Evolutionary conservation across 2,797 vertebrate species (phyloP), one percentile per base, ranked within the genome.

Genomic region (Amazona finschi): DNA sequence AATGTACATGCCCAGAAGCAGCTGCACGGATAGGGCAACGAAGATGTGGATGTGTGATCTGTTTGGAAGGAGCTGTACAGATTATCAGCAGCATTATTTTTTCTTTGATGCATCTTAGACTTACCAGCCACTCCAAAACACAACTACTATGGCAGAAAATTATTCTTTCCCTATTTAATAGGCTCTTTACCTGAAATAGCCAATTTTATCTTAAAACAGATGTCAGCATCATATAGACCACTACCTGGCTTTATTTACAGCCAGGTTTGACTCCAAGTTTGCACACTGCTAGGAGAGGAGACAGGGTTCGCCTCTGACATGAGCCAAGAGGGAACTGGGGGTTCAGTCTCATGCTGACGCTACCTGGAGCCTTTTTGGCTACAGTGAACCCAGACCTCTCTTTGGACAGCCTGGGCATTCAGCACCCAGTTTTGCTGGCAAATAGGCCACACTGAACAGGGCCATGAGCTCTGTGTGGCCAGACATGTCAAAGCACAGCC

Each of bases 41-140:
- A 43, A 74, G 43, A 69, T 90, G 77, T 0, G 4, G 66, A 12
- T 2, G 2, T 7, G 36, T 53, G 61, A 70, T 39, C 24, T 30
- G 19, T 79, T 66, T 67, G 30, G 89, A 95, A 81, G 20, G n/a
- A 94, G 6, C 7, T 38, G 4, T 38, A 47, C 15, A 31, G 14
- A 19, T 80, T 53, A 94, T 33, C 64, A 87, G 22, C 31, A 93
- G 52, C 21, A 15, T 33, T 28, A 39, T 20, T 52, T 74, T 39
- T 79, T 16, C 13, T n/a, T 65, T 21, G 1, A 47, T 2, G 0
- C 3, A 8, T 46, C 5, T 82, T 18, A 50, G 12, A 39, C 8
- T 72, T 72, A 33, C 2, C 25, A 67, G 30, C 2, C 44, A 33
- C 16, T 57, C 15, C 7, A 57, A 87, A 85, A 53, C 12, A 30